A percentile compares a stretch with the other conserved stretches of the same genome.
These are phyloP conservation scores for Dascyllus trimaculatus DNA, from an alignment of 2,113 vertebrate species.

Conservation along the genomic window DNA sequence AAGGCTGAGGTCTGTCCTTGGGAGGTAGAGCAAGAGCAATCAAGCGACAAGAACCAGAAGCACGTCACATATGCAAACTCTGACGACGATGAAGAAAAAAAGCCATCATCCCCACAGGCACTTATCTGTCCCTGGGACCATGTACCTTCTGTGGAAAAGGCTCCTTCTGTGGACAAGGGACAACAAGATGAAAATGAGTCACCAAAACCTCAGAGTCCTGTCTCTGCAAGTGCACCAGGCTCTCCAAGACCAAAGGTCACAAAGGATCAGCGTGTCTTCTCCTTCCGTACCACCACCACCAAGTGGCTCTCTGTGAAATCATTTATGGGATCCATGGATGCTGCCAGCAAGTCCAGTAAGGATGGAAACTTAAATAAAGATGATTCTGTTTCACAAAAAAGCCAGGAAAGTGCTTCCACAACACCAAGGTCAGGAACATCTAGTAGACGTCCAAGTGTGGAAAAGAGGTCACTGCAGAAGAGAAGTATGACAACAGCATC, in stretches of 20 bases:
- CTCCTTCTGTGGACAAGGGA: constrained; percentile 41
- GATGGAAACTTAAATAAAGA: constrained; percentile 60
- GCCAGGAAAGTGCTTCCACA: constrained; percentile 64
- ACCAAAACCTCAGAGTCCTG: constrained; percentile 58
- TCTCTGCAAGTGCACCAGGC: constrained; percentile 82
- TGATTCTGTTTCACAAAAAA: constrained; percentile 69
- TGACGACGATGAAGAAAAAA: constrained; percentile 66
- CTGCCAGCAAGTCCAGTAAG: constrained; percentile 51
- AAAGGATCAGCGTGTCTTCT: constrained; percentile 79
- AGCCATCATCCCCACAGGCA: constrained; percentile 49
- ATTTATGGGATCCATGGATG: constrained; percentile 66
- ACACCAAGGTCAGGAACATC: constrained; percentile 58
- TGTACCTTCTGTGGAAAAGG: constrained; percentile 56
- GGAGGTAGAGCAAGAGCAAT: constrained; percentile 70
- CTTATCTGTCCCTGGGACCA: constrained; percentile 84
- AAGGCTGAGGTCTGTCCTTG: constrained; percentile 79
- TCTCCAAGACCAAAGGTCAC: constrained; percentile 73
- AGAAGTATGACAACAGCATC: constrained; percentile 74
- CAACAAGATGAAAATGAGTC: constrained; percentile 60
- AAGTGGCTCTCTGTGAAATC: constrained; percentile 81
- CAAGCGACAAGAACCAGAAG: constrained; percentile 78
- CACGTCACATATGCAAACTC: constrained; percentile 84
- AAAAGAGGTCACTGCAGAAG: constrained; percentile 70
- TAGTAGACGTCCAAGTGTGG: constrained; percentile 64
- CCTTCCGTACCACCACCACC: constrained; percentile 70